phyloP scores from a whole-genome alignment of 2,113 vertebrate genomes.

The Myxocyprinus asiaticus region DNA sequence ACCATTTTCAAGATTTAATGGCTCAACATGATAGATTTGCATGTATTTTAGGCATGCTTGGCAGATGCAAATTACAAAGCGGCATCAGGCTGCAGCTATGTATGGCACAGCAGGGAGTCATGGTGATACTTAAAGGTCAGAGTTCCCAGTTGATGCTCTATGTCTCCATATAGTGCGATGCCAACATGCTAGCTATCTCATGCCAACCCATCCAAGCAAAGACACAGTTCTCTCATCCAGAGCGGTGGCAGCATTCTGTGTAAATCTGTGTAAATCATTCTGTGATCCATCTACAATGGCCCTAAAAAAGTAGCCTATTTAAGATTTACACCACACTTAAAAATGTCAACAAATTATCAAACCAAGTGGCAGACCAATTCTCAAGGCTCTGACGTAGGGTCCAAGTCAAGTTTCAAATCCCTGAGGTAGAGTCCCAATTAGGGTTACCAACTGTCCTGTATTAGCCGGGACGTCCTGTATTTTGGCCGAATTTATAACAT shows the following conservation, averaged over 20 bases:
- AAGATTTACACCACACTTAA: no score
- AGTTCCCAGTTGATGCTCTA: constrained; percentile 26
- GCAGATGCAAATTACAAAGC: constrained; percentile 66
- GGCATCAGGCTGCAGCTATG: constrained; percentile 40
- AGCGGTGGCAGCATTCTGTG: constrained; percentile 32
- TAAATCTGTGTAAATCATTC: background rate
- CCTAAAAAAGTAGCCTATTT: no score
- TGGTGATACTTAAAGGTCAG: constrained; percentile 43
- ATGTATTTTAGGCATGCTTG: constrained; percentile 60
- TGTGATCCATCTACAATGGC: constrained; percentile 40
- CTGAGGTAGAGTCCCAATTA: no score
- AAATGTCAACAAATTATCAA: no score
- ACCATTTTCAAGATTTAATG: constrained; percentile 49
- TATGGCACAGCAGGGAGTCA: constrained; percentile 1
- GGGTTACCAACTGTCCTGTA: no score
- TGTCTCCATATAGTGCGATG: background rate
- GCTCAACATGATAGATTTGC: constrained; percentile 30
- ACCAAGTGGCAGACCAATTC: no score
- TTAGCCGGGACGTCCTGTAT: no score
- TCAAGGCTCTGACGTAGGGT: no score
- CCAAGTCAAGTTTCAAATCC: no score
- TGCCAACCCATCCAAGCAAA: background rate
- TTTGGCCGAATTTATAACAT: no score
- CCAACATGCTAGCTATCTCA: constrained; percentile 12
- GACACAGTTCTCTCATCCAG: no score